Conservation (phyloP, 2,888 invertebrate genomes). For the Acholoe squamosa region DNA sequence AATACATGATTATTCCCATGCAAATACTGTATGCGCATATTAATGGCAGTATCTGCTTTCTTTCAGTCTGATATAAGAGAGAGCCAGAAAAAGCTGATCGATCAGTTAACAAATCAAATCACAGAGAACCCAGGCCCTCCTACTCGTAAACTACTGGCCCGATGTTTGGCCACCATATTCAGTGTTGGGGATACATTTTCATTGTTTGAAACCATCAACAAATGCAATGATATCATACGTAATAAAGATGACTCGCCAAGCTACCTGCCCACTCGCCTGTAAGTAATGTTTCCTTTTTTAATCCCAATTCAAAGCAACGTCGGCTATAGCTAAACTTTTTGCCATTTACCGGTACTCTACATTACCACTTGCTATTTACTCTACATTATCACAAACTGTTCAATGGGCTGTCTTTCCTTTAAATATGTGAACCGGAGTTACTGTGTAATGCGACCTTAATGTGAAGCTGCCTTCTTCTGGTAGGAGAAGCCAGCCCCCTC, state of each 20-base stretch:
- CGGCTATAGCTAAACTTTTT: too few relatives aligned
- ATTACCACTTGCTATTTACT: too few relatives aligned
- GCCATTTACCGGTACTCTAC: too few relatives aligned
- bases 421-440: too few relatives aligned
- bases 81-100: slow-evolving; percentile 96
- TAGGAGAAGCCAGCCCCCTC: too few relatives aligned
- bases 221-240: slow-evolving; percentile 98
- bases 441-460: too few relatives aligned
- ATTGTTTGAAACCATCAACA: slow-evolving; percentile 98
- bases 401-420: too few relatives aligned
- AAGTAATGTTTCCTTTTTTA: slow-evolving; percentile 85
- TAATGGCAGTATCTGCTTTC: slow-evolving; percentile 63
- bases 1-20: too few relatives aligned
- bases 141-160: slow-evolving; percentile 93
- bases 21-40: not conserved
- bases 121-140: slow-evolving; percentile 95
- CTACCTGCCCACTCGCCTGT: slow-evolving; percentile 96
- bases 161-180: slow-evolving; percentile 96
- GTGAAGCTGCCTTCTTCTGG: too few relatives aligned
- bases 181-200: slow-evolving; percentile 98
- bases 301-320: too few relatives aligned
- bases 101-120: slow-evolving; percentile 94
- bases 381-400: too few relatives aligned
- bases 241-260: slow-evolving; percentile 99
- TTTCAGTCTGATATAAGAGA: slow-evolving; percentile 96